phyloP scores from a whole-genome alignment of 2,888 invertebrate species.

The Polydrusus cervinus region DNA sequence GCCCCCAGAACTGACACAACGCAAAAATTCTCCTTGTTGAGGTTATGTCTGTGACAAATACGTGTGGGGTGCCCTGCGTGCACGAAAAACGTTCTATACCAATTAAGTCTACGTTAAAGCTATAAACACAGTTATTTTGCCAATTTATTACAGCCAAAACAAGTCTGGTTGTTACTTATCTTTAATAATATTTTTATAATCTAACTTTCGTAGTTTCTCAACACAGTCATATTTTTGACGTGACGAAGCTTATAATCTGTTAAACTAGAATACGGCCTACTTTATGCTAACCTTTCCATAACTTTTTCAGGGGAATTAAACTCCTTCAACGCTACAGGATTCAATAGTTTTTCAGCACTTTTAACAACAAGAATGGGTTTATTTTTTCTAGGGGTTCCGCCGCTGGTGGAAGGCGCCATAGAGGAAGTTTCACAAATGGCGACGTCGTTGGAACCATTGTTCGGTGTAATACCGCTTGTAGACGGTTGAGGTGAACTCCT shows the following conservation, averaged over 20 bases:
- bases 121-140: too few relatives aligned
- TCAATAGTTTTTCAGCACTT: slow-evolving; percentile 56
- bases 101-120: too few relatives aligned
- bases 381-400: slow-evolving; percentile 32
- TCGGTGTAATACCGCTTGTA: slow-evolving; percentile 30
- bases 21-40: too few relatives aligned
- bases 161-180: too few relatives aligned
- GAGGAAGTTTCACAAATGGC: neutral
- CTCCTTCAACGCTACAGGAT: slow-evolving; percentile 50
- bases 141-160: too few relatives aligned
- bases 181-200: too few relatives aligned
- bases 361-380: slow-evolving; percentile 50
- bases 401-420: slow-evolving; percentile 45
- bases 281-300: slow-evolving; percentile 2
- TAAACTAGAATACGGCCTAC: too few relatives aligned
- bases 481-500: slow-evolving; percentile 29
- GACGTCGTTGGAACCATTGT: neutral
- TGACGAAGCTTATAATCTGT: neutral
- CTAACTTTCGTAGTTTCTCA: too few relatives aligned
- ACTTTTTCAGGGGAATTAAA: slow-evolving; percentile 53
- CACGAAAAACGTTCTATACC: too few relatives aligned
- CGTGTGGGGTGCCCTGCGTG: too few relatives aligned
- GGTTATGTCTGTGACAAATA: too few relatives aligned
- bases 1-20: too few relatives aligned
- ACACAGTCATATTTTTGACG: neutral